Evolutionary conservation across 1,140 invertebrate genomes (phyloP).

Genomic region (Drosophila kikkawai): DNA sequence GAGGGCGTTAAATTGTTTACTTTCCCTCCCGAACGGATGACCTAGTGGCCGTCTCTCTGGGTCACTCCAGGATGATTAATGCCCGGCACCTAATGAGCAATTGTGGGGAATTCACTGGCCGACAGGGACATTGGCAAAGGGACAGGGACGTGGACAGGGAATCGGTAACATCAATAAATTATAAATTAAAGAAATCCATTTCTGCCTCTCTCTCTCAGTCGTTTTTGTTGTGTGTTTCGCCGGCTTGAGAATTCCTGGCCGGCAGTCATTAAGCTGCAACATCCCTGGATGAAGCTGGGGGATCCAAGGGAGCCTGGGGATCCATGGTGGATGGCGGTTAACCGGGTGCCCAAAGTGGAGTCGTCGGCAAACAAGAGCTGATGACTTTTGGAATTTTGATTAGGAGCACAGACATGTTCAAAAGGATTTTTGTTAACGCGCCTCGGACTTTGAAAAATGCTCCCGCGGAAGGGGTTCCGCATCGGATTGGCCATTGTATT

Average conservation of each 20-base stretch:
- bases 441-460: constrained; percentile 80
- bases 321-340: constrained; percentile 21
- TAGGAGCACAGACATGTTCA: constrained; percentile 82
- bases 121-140: constrained; percentile 16
- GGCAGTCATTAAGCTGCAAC: constrained; percentile 72
- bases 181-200: constrained; percentile 84
- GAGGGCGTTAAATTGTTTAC: constrained; percentile 62
- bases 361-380: constrained; percentile 53
- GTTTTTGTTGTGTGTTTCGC: constrained; percentile 27
- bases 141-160: constrained; percentile 6
- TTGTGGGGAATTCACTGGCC: constrained; percentile 50
- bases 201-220: constrained; percentile 21
- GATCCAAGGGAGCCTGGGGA: neutral
- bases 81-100: constrained; percentile 75
- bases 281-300: constrained; percentile 5
- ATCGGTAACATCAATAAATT: constrained; percentile 83
- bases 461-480: constrained; percentile 15
- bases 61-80: constrained; percentile 74
- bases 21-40: constrained; percentile 43
- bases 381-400: constrained; percentile 84
- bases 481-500: constrained; percentile 74
- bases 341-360: constrained; percentile 58
- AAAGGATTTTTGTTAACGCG: constrained; percentile 83
- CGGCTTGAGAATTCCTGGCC: constrained; percentile 72
- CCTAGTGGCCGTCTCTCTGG: constrained; percentile 60